phyloP scores from a whole-genome alignment of 2,888 invertebrate species.

The Marronus borbonicus region DNA sequence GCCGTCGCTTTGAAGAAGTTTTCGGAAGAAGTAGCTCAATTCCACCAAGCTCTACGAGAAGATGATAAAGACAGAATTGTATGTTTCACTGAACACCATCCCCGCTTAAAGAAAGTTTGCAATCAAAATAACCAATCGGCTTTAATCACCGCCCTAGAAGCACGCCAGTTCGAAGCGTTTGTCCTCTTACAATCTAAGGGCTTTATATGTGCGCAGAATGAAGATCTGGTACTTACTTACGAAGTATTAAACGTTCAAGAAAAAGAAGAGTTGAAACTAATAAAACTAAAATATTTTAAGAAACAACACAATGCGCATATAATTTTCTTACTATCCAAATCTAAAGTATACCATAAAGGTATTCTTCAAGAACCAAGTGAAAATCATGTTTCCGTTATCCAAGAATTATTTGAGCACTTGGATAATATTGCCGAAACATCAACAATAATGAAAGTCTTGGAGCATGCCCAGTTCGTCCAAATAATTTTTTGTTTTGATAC shows the following conservation, averaged over 20 bases:
- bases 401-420: slow-evolving; percentile 3
- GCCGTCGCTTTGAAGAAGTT: neutral
- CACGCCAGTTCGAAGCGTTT: neutral
- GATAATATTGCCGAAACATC: slow-evolving; percentile 4
- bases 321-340: slow-evolving; percentile 9
- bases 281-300: neutral
- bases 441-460: neutral
- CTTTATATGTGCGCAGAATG: neutral
- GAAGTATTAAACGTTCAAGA: neutral
- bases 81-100: neutral
- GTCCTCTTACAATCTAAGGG: slow-evolving; percentile 3
- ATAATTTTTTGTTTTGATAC: slow-evolving; percentile 15
- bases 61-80: neutral
- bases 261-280: neutral
- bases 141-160: neutral
- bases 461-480: neutral
- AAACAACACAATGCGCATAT: slow-evolving; percentile 15
- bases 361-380: no score
- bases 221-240: slow-evolving; percentile 3
- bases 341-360: neutral
- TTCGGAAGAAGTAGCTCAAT: neutral
- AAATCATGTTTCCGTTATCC: neutral
- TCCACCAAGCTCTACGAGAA: neutral
- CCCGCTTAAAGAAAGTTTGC: neutral
- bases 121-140: neutral